Percentiles rank a stretch among this genome's conserved stretches.
phyloP scores from a whole-genome alignment of 92 coral and sea anemone species.

The Epizoanthus rinbou region DNA sequence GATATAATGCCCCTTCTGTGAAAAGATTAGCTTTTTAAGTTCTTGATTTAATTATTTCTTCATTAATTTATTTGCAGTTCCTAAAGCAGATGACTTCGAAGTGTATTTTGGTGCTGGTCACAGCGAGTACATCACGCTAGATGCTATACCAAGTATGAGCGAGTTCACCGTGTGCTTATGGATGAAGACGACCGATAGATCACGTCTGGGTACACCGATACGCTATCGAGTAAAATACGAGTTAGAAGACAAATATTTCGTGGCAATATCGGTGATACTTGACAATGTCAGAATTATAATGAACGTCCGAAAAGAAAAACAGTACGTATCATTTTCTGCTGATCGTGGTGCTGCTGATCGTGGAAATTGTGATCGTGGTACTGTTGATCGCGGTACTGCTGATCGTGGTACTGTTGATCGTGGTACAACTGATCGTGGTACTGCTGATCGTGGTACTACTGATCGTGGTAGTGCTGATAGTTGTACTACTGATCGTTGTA shows the following conservation, averaged over 20 bases:
- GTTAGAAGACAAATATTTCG: conserved; percentile 6
- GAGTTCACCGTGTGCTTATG: conserved; percentile 73
- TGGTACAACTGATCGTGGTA: no score
- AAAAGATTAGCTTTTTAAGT: no score
- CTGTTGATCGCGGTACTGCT: no score
- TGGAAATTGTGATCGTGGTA: no score
- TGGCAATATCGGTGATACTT: conserved; percentile 60
- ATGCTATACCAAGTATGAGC: conserved; percentile 60
- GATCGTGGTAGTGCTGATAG: no score
- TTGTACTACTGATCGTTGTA: no score
- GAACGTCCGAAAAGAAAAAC: conserved; percentile 1
- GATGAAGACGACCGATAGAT: conserved; percentile 58
- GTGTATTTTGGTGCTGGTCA: conserved; percentile 59
- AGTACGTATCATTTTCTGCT: conserved; percentile 44
- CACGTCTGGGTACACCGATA: conserved; percentile 54
- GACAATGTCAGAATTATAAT: conserved; percentile 46
- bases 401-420: no score
- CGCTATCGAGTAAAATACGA: conserved; percentile 67
- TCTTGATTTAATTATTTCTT: not conserved
- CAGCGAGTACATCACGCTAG: conserved; percentile 50
- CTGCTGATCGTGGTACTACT: no score
- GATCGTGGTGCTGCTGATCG: no score
- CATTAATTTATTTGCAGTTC: not conserved
- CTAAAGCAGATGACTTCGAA: conserved; percentile 53
- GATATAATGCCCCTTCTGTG: not conserved